Percentiles rank a stretch among this genome's conserved stretches.
Conservation (phyloP, 37 sponge, comb jelly and placozoan genomes). For the Crambe crambe region DNA sequence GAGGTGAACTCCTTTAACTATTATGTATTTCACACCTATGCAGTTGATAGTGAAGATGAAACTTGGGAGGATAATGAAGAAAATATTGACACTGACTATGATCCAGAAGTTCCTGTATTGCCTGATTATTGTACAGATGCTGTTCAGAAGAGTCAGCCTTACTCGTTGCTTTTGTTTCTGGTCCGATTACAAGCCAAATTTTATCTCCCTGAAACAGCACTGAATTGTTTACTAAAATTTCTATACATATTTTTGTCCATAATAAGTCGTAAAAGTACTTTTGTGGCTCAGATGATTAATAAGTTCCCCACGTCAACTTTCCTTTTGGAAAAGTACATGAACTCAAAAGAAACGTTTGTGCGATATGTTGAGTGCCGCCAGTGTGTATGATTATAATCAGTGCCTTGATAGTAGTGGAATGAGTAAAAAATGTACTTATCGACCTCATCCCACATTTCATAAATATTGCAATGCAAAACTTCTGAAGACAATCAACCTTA, state of each 20-base stretch:
- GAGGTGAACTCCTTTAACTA: no score
- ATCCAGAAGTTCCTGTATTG: no score
- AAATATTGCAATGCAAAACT: no score
- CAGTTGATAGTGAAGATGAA: no score
- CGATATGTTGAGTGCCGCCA: not conserved
- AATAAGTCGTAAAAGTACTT: not conserved
- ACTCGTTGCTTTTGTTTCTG: not conserved
- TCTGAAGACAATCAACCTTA: no score
- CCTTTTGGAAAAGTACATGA: not conserved
- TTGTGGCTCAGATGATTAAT: not conserved
- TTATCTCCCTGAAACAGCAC: not conserved
- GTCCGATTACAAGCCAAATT: not conserved
- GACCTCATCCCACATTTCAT: no score
- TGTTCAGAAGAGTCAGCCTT: no score
- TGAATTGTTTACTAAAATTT: not conserved
- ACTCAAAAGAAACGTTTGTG: not conserved
- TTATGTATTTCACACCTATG: no score
- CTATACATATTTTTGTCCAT: not conserved
- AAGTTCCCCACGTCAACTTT: not conserved
- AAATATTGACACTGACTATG: no score
- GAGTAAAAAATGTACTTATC: no score
- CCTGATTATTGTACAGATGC: no score
- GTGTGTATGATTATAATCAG: not conserved
- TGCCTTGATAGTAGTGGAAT: not conserved
- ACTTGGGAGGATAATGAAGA: no score